These are phyloP conservation scores for Argynnis bischoffii DNA, from an alignment of 2,888 invertebrate genomes.

Conservation along the genomic window DNA sequence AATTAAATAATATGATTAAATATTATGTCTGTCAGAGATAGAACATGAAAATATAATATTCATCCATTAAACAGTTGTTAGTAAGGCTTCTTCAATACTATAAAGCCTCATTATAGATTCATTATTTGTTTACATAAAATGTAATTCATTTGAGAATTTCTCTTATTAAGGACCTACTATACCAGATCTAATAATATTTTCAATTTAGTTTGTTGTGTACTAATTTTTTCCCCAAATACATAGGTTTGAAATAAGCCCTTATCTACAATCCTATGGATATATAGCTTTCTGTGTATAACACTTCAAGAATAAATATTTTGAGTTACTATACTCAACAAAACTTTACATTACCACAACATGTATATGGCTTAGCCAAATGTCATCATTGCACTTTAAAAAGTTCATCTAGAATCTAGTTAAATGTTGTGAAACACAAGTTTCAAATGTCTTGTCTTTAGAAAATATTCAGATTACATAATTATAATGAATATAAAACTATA, in stretches of 20 bases:
- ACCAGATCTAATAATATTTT: slow-evolving; percentile 16
- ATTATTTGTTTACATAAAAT: slow-evolving; percentile 18
- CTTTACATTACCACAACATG: slow-evolving; percentile 65
- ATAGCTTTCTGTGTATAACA: slow-evolving; percentile 70
- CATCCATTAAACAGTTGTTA: slow-evolving; percentile 25
- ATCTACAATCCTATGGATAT: slow-evolving; percentile 43
- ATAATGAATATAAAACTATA: slow-evolving; percentile 46
- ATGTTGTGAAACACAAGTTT: slow-evolving; percentile 53
- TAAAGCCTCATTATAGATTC: slow-evolving; percentile 13
- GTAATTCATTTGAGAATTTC: slow-evolving; percentile 11
- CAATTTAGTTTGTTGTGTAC: slow-evolving; percentile 5
- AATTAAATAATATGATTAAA: slow-evolving; percentile 60
- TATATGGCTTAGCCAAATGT: slow-evolving; percentile 73
- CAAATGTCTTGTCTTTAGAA: slow-evolving; percentile 55
- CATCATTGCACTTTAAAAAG: slow-evolving; percentile 70
- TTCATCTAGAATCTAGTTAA: slow-evolving; percentile 59
- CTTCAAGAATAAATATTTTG: slow-evolving; percentile 66
- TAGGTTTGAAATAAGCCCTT: slow-evolving; percentile 33
- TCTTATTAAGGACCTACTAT: slow-evolving; percentile 18
- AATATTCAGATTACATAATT: slow-evolving; percentile 55
- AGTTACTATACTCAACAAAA: slow-evolving; percentile 58
- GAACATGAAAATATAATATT: slow-evolving; percentile 33
- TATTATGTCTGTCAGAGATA: slow-evolving; percentile 34
- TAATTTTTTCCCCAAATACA: slow-evolving; percentile 8
- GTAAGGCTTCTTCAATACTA: slow-evolving; percentile 16